Conservation (phyloP, 2,113 vertebrate genomes). For the Xiphophorus couchianus region DNA sequence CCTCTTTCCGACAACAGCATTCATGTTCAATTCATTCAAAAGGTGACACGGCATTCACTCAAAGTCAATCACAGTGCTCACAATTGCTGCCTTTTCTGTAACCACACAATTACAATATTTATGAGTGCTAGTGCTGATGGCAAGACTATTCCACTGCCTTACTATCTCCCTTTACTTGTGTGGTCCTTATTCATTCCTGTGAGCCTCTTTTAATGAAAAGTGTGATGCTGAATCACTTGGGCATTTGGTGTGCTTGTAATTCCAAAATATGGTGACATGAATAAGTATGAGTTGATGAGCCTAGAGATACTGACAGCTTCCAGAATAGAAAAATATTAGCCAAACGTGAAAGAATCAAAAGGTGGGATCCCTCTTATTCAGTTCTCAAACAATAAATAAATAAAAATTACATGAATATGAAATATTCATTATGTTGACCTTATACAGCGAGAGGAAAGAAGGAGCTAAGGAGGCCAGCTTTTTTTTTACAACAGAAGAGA, state of each 20-base stretch:
- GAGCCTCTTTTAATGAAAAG: constrained; percentile 78
- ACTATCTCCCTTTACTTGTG: constrained; percentile 55
- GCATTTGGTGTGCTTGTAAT: constrained; percentile 70
- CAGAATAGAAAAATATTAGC: constrained; percentile 69
- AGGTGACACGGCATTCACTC: constrained; percentile 67
- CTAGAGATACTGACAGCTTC: constrained; percentile 56
- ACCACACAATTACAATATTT: constrained; percentile 82
- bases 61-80: constrained; percentile 72
- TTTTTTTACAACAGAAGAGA: constrained; percentile 42
- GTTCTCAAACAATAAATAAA: constrained; percentile 61
- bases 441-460: constrained; percentile 35
- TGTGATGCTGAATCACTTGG: constrained; percentile 66
- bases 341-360: constrained; percentile 59
- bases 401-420: constrained; percentile 63
- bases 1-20: constrained; percentile 44
- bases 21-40: constrained; percentile 67
- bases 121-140: constrained; percentile 76
- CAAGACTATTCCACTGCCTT: constrained; percentile 63
- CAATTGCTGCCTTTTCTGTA: constrained; percentile 65
- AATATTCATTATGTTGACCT: constrained; percentile 63
- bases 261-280: constrained; percentile 70
- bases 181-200: constrained; percentile 59
- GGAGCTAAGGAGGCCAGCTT: constrained; percentile 17
- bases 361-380: constrained; percentile 38
- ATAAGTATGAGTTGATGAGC: constrained; percentile 69